Evolutionary conservation across 2,113 vertebrate species (phyloP).

Genomic region (Semnornis frantzii): DNA sequence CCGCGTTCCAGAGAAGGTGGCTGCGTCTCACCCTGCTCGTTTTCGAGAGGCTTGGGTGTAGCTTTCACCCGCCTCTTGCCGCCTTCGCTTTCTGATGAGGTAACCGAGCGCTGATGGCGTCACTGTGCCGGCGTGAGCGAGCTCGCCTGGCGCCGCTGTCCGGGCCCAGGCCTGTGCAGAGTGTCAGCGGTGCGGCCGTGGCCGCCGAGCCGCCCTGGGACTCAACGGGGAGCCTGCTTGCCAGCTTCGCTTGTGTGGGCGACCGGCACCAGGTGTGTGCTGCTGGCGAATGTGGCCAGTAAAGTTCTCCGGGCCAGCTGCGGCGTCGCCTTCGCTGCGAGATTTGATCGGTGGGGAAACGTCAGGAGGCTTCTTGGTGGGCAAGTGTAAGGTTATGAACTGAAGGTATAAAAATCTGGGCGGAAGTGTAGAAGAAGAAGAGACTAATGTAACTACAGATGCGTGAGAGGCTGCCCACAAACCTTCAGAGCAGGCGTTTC

Average conservation of each 20-base stretch:
- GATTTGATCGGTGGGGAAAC: accelerated
- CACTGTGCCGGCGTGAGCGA: not conserved
- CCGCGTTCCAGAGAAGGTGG: not conserved
- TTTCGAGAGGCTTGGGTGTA: not conserved
- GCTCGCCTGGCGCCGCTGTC: not conserved
- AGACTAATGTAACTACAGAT: not conserved
- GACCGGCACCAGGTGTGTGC: accelerated
- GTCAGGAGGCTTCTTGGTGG: not conserved
- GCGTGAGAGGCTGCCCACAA: accelerated
- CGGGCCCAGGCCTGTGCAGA: not conserved
- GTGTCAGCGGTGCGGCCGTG: not conserved
- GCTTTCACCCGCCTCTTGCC: no score
- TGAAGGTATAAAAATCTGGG: not conserved
- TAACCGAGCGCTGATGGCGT: not conserved
- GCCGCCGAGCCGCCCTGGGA: not conserved
- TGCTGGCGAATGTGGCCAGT: not conserved
- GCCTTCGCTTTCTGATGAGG: accelerated
- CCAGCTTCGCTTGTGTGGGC: not conserved
- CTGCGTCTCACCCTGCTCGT: accelerated
- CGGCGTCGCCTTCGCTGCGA: not conserved
- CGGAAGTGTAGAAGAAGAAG: not conserved
- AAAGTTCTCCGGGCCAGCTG: accelerated
- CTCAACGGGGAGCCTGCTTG: not conserved
- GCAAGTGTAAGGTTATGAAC: not conserved
- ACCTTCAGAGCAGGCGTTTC: not conserved